Percentiles rank a stretch among this genome's conserved stretches.
phyloP scores from a whole-genome alignment of 2,888 invertebrate genomes.

The Cryptocephalus primarius region DNA sequence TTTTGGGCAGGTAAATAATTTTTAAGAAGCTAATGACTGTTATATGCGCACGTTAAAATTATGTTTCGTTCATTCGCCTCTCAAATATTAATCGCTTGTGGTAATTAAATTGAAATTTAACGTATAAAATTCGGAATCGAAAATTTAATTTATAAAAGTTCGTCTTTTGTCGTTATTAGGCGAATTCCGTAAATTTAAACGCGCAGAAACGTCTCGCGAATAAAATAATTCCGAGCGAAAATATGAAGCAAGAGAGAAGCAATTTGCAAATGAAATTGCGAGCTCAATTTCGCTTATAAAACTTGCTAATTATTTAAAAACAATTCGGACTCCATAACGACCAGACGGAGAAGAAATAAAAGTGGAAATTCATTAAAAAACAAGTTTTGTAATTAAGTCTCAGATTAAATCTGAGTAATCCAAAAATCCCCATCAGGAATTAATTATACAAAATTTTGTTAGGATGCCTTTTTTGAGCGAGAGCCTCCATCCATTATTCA shows the following conservation, averaged over 20 bases:
- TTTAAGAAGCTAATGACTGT: too few relatives aligned
- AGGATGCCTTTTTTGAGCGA: slow-evolving; percentile 15
- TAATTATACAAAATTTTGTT: slow-evolving; percentile 31
- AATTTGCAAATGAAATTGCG: slow-evolving; percentile 16
- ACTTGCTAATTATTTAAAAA: slow-evolving; percentile 28
- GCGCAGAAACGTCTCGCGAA: slow-evolving; percentile 10
- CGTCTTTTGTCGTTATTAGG: too few relatives aligned
- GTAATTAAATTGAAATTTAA: too few relatives aligned
- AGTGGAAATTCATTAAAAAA: slow-evolving; percentile 25
- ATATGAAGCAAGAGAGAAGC: slow-evolving; percentile 11
- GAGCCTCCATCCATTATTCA: background rate
- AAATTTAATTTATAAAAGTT: too few relatives aligned
- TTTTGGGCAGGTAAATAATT: too few relatives aligned
- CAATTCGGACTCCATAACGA: slow-evolving; percentile 27
- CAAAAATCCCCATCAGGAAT: slow-evolving; percentile 31
- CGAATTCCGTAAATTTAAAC: too few relatives aligned
- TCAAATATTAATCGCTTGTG: too few relatives aligned
- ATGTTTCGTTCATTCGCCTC: too few relatives aligned
- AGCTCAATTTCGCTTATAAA: slow-evolving; percentile 16
- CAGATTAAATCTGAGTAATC: slow-evolving; percentile 31
- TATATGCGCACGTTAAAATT: too few relatives aligned
- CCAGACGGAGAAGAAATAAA: slow-evolving; percentile 24
- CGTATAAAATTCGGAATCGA: too few relatives aligned
- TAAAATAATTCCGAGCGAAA: slow-evolving; percentile 14
- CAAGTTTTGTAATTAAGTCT: slow-evolving; percentile 31